Evolutionary conservation across 35 echinoderm and acorn worm species (phyloP), one percentile per base, ranked within the genome.

Genomic region (Heliocidaris erythrogramma): DNA sequence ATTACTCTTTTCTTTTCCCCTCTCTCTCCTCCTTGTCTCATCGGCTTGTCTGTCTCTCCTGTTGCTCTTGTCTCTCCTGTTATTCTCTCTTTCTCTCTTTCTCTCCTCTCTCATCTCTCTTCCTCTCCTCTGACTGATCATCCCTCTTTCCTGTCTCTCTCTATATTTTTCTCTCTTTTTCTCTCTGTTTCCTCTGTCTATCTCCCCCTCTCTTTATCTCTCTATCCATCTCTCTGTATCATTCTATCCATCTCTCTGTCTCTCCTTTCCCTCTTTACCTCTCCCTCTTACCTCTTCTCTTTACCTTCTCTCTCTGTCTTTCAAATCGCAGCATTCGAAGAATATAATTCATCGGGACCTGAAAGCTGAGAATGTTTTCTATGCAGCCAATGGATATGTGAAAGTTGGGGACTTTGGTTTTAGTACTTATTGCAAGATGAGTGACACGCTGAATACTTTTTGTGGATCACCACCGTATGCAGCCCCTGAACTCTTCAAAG

Each of bases 331-430:
- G 98, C 98, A 99, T 87, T 95, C 94, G 35, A 99, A 97, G 30
- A 94, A 99, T 89, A 99, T 99, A 47, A 99, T 99, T 49, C 98
- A 99, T 65, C 89, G 98, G 47, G 98, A 99, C 65, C 93, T 99
- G 47, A 99, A 99, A 94, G 98, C 98, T 49, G 98, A 99, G 86
- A 99, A 99, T 94, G 94, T 99, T 31, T 99, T 99, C 95, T 99
- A 99, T 95, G 96, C 98, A 30, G 96, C 95, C 48, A 95, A 97
- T 88, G 98, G 98, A 91, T 96, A 97, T n/a, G 98, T 97, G 13
- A 99, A 99, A 95, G 96, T 99, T 13, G 98, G 98, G 6, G 98
- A 99, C 96, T 99, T 99, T 95, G 98, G 98, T 17, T 99, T 99
- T 69, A 99, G 98, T 90, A 99, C 98, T 5, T 94, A 96, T 30